Evolutionary conservation across 2,888 invertebrate species (phyloP).

Genomic region (Drosophila meridiana): DNA sequence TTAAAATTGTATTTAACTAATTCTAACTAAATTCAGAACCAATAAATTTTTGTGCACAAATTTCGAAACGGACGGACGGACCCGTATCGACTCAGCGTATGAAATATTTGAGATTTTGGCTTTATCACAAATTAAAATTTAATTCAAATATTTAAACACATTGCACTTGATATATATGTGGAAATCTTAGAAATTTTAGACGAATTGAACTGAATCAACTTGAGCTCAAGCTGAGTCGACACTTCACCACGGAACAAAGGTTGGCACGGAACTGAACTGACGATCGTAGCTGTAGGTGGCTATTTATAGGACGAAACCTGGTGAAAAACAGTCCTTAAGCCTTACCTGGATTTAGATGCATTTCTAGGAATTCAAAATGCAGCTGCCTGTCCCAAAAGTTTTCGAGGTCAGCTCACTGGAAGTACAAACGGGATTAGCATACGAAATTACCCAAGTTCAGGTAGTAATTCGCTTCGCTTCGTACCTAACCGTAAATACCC

Average conservation of each 20-base stretch:
- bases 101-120: not conserved
- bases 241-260: conserved; percentile 8
- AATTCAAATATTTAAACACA: not conserved
- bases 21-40: not conserved
- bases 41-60: not conserved
- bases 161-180: not conserved
- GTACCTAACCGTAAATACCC: not conserved
- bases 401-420: not conserved
- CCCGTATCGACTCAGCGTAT: conserved; percentile 5
- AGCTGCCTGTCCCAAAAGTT: not conserved
- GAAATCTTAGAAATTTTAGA: not conserved
- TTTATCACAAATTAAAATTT: not conserved
- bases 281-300: not conserved
- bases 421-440: not conserved
- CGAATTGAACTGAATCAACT: not conserved
- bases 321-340: not conserved
- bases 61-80: conserved; percentile 2
- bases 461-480: not conserved
- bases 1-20: not conserved
- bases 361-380: not conserved
- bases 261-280: conserved; percentile 5
- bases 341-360: not conserved
- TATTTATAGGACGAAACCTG: conserved; percentile 1
- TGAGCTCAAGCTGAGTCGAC: not conserved
- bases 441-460: not conserved